Base-by-base conservation (phyloP, 2,113 vertebrate genomes). In the Clarias gariepinus region DNA sequence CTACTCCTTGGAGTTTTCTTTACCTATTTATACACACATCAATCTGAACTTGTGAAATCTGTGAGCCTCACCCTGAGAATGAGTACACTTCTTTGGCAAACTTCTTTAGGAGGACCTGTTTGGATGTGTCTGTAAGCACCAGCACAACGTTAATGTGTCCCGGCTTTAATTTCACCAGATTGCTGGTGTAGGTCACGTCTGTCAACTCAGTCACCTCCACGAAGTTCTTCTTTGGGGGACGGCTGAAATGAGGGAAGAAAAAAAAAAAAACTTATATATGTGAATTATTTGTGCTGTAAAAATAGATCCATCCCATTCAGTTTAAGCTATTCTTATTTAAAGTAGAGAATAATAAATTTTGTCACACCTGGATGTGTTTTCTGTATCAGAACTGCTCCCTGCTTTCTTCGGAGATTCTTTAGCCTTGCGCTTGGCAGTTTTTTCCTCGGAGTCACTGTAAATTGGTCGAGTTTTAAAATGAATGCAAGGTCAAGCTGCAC, bases 161-260 rank as follows among this genome's bases (percentile, higher is more conserved):
- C 0, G 98, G 98, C 89, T 97, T 94, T 90, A 99, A 93, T 86
- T 96, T 97, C 6, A 99, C 97, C 90, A 99, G 85, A 93, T 99
- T 99, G 89, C 98, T 99, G 85, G 93, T 95, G 91, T 99, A 99
- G 0, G 97, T 99, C 89, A 99, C 95, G 52, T 99, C 96, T 0
- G 98, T 99, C 66, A 99, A 93, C 91, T 99, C 98, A 0, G 98
- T 99, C 85, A 99, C 97, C 90, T 99, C 97, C 11, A 99, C 97
- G 21, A 98, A 99, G 85, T 94, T 97, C 91, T 98, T 99, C 77
- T 96, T 98, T 25, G 97, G 97, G 58, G 96, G 90, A 82, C 96
- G 97, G 94, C 93, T 95, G 81, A 82, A 25, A 1, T 84, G 28
- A 66, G 55, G 90, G 86, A 25, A 6, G 23, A 25, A 25, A 0